These are phyloP conservation scores for Blastobasis lacticolella DNA, from an alignment of 2,888 invertebrate genomes.

Conservation along the genomic window DNA sequence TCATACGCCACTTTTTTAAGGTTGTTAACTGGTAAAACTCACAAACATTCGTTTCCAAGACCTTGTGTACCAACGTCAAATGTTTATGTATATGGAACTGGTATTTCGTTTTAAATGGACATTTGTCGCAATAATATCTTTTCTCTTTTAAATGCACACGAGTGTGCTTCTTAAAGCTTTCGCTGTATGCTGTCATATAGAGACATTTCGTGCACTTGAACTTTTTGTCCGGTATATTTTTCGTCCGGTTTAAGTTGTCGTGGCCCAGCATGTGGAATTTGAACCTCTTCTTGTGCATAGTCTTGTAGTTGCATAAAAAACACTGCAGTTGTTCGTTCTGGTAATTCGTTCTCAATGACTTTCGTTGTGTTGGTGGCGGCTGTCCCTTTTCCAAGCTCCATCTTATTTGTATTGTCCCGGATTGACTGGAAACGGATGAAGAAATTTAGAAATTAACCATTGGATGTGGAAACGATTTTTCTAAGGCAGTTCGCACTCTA, in stretches of 20 bases:
- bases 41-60: slow-evolving; percentile 35
- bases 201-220: slow-evolving; percentile 29
- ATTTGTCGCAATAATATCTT: slow-evolving; percentile 24
- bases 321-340: no score
- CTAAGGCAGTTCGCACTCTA: no score
- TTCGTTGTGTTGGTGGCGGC: no score
- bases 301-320: slow-evolving; percentile 33
- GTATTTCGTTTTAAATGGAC: slow-evolving; percentile 22
- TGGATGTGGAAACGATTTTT: no score
- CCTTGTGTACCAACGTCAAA: slow-evolving; percentile 21
- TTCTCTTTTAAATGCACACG: slow-evolving; percentile 14
- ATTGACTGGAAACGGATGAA: no score
- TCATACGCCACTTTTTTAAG: slow-evolving; percentile 39
- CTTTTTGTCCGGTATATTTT: slow-evolving; percentile 22
- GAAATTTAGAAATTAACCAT: no score
- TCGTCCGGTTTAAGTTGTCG: slow-evolving; percentile 19
- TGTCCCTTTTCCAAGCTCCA: no score
- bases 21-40: slow-evolving; percentile 46
- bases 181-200: slow-evolving; percentile 29
- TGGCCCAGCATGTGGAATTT: slow-evolving; percentile 35
- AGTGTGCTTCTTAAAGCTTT: slow-evolving; percentile 31
- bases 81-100: slow-evolving; percentile 24
- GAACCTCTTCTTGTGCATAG: slow-evolving; percentile 37
- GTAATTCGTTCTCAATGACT: no score
- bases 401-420: no score